Evolutionary conservation across 2,113 vertebrate species (phyloP), one percentile per base, ranked within the genome.

Genomic region (Chionodraco myersi): DNA sequence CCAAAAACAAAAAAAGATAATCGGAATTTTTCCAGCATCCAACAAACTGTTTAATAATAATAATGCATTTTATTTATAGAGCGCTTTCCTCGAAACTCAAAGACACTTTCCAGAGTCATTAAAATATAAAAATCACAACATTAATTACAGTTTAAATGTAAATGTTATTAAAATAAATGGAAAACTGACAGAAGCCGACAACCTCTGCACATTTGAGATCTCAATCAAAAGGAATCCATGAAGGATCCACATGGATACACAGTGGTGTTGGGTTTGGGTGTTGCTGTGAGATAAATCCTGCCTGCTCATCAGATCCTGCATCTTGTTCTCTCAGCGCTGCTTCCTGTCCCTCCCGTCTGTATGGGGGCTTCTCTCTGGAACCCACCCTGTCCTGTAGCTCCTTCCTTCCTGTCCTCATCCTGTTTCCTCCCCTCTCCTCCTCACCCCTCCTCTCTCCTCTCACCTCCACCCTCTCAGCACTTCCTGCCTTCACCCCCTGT

Each of bases 321-420:
- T 48, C 26, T 34, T 18, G 60, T 26, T 66, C 71, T 62, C 71
- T 34, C 47, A 18, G 49, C 59, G 62, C 21, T 70, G 56, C 14
- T 49, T 71, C 80, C 88, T 58, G 61, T 76, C 21, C 56, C 78
- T 62, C 84, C 75, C 77, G 44, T 87, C 75, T 84, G 76, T 85
- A 80, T 83, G 76, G 75, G 44, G 58, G n/a, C 2, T 60, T 72
- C 60, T 49, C 34, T 77, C 30, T 59, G 61, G 14, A 14, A 63
- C 62, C 82, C 76, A 79, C 76, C 76, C 77, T 72, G 51, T 79
- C 82, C 86, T 65, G 65, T 60, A 44, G 11, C 64, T 65, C 71
- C 83, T 85, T 83, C 83, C 83, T 85, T 83, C 83, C 87, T 85
- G 54, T 73, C 72, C 14, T 87, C 79, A 60, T 86, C 82, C 80